Evolutionary conservation across 64 coral and sea anemone species (phyloP), one percentile per base, ranked within the genome.

Genomic region (Astreopora myriophthalma): DNA sequence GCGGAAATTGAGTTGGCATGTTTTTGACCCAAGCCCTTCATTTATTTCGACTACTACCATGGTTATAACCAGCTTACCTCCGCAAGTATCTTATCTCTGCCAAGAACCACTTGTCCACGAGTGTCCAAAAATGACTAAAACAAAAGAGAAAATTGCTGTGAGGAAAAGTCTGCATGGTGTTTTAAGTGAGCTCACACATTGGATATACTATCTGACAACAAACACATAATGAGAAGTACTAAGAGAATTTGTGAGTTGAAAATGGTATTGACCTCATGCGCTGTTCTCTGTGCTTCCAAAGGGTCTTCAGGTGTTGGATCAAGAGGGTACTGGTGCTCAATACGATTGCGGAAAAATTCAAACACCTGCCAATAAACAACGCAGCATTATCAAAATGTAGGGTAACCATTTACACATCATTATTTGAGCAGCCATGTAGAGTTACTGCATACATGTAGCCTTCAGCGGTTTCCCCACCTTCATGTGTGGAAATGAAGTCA

Each of bases 251-350:
- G n/a, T n/a, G n/a, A n/a, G n/a, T n/a, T n/a, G n/a, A n/a, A n/a
- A n/a, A n/a, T n/a, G n/a, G n/a, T n/a, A 8, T 19, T 16, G n/a
- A 99, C 96, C 96, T 99, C 96, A 33, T 99, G 96, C n/a, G 96
- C 96, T 75, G 84, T 95, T 39, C 67, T 86, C 29, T 99, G 96
- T 23, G 96, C 96, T 62, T 99, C 96, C 7, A 99, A 11, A 1
- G 96, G 96, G 80, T 99, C 96, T 29, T 99, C 96, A 87, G 96
- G 96, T 20, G 96, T 99, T 13, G 94, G 94, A 25, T 99, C 96
- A 16, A 99, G 71, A 22, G 96, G 96, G 33, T 99, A 99, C 65
- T 99, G 96, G 26, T 58, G 61, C 70, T 92, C 90, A 87, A 99
- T 95, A 17, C 96, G 90, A 7, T 84, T 60, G 48, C 90, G 95